Percentiles rank a stretch among this genome's conserved stretches.
phyloP scores from a whole-genome alignment of 2,888 invertebrate genomes.

The Folsomia manolachei region DNA sequence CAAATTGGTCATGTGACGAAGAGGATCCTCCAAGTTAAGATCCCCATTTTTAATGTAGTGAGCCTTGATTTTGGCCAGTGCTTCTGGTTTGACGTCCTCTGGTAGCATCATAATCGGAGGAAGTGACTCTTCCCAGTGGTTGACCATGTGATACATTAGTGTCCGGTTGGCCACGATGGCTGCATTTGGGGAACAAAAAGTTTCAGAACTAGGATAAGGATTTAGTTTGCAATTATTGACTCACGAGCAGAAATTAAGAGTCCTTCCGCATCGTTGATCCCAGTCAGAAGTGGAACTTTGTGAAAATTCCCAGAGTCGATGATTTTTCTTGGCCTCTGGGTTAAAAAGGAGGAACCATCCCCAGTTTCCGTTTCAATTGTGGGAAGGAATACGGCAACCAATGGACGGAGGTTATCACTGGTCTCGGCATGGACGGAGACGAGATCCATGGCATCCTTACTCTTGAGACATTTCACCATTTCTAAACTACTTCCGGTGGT shows the following conservation, averaged over 20 bases:
- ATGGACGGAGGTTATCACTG: not conserved
- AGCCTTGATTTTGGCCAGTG: not conserved
- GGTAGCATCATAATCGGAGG: not conserved
- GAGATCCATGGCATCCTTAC: not conserved
- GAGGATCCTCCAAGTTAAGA: not conserved
- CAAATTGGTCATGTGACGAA: not conserved
- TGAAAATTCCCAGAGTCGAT: not conserved
- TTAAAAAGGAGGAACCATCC: not conserved
- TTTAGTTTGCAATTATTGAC: not conserved
- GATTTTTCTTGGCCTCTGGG: not conserved
- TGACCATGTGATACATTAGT: not conserved
- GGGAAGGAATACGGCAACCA: not conserved
- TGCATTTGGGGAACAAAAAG: no score
- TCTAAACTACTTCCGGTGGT: not conserved
- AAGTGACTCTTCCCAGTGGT: not conserved
- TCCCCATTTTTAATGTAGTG: not conserved
- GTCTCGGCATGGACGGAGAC: constrained; percentile 1
- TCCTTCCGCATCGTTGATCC: constrained; percentile 1
- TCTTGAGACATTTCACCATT: constrained; percentile 2
- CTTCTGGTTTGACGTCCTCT: not conserved
- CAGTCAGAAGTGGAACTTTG: not conserved
- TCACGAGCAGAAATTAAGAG: not conserved
- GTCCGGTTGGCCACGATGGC: not conserved
- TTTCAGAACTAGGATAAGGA: not conserved
- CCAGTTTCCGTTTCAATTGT: constrained; percentile 2